These are phyloP conservation scores for Habrosyne pyritoides DNA, from an alignment of 2,888 invertebrate species.

Conservation along the genomic window DNA sequence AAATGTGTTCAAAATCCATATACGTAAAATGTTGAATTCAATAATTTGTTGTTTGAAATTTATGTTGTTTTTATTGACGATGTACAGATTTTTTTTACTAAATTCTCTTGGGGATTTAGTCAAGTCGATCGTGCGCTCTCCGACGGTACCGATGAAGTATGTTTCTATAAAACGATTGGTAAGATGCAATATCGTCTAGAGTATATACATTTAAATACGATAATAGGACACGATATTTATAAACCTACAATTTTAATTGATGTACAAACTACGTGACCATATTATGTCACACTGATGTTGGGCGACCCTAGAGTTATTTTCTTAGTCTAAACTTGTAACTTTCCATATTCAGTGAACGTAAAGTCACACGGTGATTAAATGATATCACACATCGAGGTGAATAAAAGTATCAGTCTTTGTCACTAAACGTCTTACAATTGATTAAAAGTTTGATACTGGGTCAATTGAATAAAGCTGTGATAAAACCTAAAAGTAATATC, in stretches of 20 bases:
- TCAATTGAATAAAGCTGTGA: not conserved
- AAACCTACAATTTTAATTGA: not conserved
- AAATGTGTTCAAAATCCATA: constrained; percentile 20
- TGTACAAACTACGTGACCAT: not conserved
- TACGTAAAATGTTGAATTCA: constrained; percentile 4
- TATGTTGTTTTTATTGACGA: not conserved
- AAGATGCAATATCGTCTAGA: not conserved
- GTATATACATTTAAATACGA: no score
- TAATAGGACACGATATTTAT: no score
- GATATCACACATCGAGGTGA: no score
- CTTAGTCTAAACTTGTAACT: no score
- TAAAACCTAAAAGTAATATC: not conserved
- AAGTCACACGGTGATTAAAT: not conserved
- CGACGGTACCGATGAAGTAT: not conserved
- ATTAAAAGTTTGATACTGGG: not conserved
- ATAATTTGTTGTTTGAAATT: constrained; percentile 2
- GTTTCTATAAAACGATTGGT: not conserved
- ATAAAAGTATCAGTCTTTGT: no score
- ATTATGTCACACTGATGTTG: not conserved
- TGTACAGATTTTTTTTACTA: not conserved
- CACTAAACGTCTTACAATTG: no score
- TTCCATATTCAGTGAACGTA: not conserved
- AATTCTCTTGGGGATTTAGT: not conserved
- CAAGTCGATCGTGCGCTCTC: constrained; percentile 2
- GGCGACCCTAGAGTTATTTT: not conserved